These are phyloP conservation scores for Phylloscopus collybita DNA, from an alignment of 2,797 vertebrate genomes.

Conservation along the genomic window DNA sequence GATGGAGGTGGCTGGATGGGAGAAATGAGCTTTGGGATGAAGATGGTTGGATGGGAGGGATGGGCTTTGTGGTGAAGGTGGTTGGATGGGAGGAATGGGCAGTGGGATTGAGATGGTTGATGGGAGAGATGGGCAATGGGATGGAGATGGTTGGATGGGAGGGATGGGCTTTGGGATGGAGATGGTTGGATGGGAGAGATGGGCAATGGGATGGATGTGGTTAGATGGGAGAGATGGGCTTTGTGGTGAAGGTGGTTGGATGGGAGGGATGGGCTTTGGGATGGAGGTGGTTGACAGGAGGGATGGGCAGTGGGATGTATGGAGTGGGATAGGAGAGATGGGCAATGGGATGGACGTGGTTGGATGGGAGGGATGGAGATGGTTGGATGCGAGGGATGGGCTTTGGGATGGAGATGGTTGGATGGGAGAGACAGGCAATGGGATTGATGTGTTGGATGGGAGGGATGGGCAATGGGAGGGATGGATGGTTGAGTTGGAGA, in stretches of 20 bases:
- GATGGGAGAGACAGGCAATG: no score
- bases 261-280: neutral
- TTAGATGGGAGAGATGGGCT: neutral
- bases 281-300: neutral
- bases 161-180: neutral
- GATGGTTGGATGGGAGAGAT: neutral
- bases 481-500: neutral
- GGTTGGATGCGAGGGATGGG: neutral
- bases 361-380: neutral
- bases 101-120: neutral
- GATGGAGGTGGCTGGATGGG: neutral
- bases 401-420: neutral
- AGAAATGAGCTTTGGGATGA: neutral
- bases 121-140: neutral
- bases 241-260: neutral
- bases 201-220: no score
- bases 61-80: neutral
- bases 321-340: neutral
- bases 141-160: neutral
- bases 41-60: no score
- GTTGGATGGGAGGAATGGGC: neutral
- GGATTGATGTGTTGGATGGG: neutral
- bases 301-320: neutral
- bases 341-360: neutral
- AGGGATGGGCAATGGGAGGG: neutral